These are phyloP conservation scores for Serilophus lunatus DNA, from an alignment of 2,113 vertebrate genomes.

Conservation along the genomic window DNA sequence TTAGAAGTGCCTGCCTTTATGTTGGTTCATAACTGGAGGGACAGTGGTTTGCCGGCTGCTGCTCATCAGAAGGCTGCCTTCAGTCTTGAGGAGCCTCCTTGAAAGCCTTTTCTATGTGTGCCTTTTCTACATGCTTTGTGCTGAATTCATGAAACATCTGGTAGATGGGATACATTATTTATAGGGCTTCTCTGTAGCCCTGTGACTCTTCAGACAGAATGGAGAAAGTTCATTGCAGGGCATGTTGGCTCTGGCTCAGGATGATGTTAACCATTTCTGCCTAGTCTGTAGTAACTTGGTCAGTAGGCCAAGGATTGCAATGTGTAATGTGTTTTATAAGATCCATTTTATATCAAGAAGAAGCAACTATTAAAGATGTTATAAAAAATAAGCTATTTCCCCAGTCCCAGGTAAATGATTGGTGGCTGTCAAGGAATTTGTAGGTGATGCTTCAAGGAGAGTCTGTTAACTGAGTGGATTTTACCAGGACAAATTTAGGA, in stretches of 20 bases:
- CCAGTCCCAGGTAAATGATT: background rate
- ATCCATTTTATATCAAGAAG: background rate
- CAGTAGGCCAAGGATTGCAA: background rate
- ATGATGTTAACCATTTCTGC: background rate
- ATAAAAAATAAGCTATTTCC: background rate
- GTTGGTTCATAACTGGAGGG: background rate
- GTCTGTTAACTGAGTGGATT: background rate
- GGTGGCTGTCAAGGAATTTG: background rate
- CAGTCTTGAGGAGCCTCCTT: background rate
- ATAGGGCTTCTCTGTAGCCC: background rate
- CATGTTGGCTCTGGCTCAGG: background rate
- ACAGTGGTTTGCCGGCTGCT: background rate
- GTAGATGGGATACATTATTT: background rate
- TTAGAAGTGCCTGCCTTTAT: background rate
- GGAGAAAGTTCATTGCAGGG: background rate
- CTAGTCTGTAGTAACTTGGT: background rate
- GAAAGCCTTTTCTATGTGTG: background rate
- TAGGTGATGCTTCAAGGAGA: background rate
- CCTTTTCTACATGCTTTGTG: background rate
- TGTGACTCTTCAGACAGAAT: background rate
- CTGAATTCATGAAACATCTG: background rate
- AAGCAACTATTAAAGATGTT: background rate
- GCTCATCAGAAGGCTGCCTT: background rate
- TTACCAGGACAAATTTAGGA: background rate
- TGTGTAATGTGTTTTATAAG: background rate